A percentile compares a stretch with the other conserved stretches of the same genome.
Conservation (phyloP, 30 jellyfish, hydroid and myxozoan genomes). For the Cassiopea andromeda region DNA sequence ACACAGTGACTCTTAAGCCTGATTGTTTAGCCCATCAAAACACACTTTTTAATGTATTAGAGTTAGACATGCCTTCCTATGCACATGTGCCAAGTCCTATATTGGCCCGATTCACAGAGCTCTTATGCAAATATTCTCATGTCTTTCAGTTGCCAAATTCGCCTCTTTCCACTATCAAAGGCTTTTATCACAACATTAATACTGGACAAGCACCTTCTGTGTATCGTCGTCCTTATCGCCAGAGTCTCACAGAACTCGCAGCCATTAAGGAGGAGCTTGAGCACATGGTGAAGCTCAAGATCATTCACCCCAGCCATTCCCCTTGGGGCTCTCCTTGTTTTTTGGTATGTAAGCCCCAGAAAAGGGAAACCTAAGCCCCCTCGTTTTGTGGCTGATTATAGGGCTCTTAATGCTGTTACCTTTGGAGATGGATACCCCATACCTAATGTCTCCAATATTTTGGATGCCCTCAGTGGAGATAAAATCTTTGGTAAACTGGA, state of each 20-base stretch:
- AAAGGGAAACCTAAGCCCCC: constrained; percentile 60
- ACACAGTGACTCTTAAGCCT: not conserved
- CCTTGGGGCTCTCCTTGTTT: constrained; percentile 58
- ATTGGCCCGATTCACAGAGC: not conserved
- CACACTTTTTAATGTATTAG: constrained; percentile 7
- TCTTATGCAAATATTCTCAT: constrained; percentile 33
- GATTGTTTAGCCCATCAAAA: not conserved
- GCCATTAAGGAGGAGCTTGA: constrained; percentile 55
- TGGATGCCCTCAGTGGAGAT: constrained; percentile 24
- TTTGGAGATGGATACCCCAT: constrained; percentile 42
- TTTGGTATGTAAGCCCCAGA: constrained; percentile 41
- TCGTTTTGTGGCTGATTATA: constrained; percentile 49
- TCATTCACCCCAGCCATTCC: constrained; percentile 56
- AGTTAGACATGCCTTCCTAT: constrained; percentile 34
- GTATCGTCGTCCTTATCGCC: constrained; percentile 49
- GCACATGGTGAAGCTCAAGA: constrained; percentile 36
- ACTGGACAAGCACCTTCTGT: constrained; percentile 58
- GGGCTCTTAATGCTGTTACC: constrained; percentile 43
- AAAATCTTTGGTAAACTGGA: constrained; percentile 30
- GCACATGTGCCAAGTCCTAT: constrained; percentile 38
- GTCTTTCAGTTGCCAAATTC: constrained; percentile 52
- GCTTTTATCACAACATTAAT: constrained; percentile 37
- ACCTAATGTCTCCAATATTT: constrained; percentile 6
- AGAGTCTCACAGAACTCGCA: constrained; percentile 55
- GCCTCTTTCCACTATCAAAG: constrained; percentile 38